phyloP scores from a whole-genome alignment of 2,888 invertebrate species.

The Suillia variegata region DNA sequence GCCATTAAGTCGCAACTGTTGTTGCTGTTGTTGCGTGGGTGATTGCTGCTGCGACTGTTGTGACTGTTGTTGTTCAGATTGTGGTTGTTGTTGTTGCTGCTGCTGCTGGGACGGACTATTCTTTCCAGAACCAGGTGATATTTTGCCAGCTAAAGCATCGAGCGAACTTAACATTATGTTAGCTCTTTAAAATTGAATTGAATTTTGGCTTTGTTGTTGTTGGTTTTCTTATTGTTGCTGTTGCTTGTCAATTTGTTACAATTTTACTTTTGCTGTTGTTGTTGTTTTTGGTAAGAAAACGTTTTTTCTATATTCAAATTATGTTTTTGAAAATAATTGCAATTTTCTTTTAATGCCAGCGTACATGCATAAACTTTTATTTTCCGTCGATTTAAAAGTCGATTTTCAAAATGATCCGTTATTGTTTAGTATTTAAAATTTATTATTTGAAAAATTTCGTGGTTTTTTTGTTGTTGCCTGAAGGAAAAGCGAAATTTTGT shows the following conservation, averaged over 20 bases:
- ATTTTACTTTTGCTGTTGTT: conserved; percentile 2
- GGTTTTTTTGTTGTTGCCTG: conserved; percentile 44
- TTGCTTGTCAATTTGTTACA: conserved; percentile 1
- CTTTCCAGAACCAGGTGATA: conserved; percentile 76
- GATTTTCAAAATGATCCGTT: not conserved
- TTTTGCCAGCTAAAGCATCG: conserved; percentile 87
- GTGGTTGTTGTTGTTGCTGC: conserved; percentile 36
- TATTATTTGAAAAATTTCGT: conserved; percentile 15
- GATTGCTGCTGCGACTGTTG: conserved; percentile 37
- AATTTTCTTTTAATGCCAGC: not conserved
- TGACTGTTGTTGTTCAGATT: conserved; percentile 35
- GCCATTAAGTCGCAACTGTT: conserved; percentile 33
- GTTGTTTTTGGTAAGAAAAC: not conserved
- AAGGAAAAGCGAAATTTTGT: conserved; percentile 46
- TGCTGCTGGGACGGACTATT: conserved; percentile 46
- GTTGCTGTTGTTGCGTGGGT: conserved; percentile 35
- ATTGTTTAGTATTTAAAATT: no score
- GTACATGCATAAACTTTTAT: conserved; percentile 15
- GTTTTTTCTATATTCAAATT: no score
- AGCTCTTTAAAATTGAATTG: conserved; percentile 35
- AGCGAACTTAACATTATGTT: conserved; percentile 80
- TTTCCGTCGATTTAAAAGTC: not conserved
- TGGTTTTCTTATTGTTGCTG: not conserved
- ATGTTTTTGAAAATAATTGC: not conserved
- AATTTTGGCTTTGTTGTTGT: conserved; percentile 15